These are phyloP conservation scores for Thelaira solivaga DNA, from an alignment of 2,888 invertebrate species.

Conservation along the genomic window DNA sequence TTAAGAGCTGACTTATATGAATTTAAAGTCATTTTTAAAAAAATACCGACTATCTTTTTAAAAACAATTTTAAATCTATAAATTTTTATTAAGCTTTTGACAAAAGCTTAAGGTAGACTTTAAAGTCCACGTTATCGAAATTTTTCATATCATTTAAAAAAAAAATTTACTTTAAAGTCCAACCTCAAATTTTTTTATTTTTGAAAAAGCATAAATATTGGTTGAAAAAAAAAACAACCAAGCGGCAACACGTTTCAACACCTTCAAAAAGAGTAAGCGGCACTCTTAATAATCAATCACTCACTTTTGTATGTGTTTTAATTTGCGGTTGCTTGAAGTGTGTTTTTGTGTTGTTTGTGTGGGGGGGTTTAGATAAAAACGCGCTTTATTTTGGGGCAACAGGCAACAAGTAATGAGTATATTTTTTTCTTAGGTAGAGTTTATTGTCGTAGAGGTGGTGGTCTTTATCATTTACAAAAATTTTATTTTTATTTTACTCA, in stretches of 20 bases:
- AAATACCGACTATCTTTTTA: too few species aligned
- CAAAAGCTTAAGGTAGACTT: too few species aligned
- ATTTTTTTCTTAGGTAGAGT: slow-evolving; percentile 24
- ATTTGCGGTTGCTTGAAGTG: neutral
- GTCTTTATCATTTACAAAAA: slow-evolving; percentile 13
- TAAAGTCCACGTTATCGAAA: too few species aligned
- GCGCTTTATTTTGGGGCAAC: slow-evolving; percentile 49
- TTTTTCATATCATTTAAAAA: too few species aligned
- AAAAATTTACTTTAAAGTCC: too few species aligned
- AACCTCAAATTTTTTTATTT: too few species aligned
- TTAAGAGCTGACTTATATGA: too few species aligned
- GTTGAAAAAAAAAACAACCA: too few species aligned
- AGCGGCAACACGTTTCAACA: neutral
- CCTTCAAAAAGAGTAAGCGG: slow-evolving; percentile 1
- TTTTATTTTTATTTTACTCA: slow-evolving; percentile 4
- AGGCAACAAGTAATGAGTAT: neutral
- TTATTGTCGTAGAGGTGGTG: slow-evolving; percentile 35
- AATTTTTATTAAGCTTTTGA: too few species aligned
- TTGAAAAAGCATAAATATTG: too few species aligned
- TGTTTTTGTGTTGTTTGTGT: slow-evolving; percentile 17
- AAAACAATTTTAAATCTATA: too few species aligned
- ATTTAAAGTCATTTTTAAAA: too few species aligned
- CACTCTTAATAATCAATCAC: slow-evolving; percentile 22
- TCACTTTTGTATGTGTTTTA: neutral
- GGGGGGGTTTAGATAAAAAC: slow-evolving; percentile 60